Evolutionary conservation across 53 echinoderm and acorn worm species (phyloP), one percentile per base, ranked within the genome.

Genomic region (Zoroaster sp.): DNA sequence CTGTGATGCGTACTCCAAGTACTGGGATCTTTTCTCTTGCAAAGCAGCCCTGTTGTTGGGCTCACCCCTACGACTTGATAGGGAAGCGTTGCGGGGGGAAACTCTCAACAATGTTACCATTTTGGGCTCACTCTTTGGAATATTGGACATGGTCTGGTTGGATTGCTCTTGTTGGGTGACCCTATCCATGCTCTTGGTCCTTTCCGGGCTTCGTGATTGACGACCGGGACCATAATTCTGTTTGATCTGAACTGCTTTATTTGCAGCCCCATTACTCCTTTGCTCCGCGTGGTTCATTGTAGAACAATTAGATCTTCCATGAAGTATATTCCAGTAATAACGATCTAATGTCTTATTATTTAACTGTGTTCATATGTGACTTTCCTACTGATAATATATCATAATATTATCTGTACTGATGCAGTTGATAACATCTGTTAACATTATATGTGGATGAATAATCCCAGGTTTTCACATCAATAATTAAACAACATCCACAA

Each of bases 71-170:
- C 71, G 72, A 31, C 85, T 85, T 9, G 85, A 20, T 3, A 71
- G 35, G 2, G 85, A 85, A 3, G 85, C n/a, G 2, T 40, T 45
- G 5, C 71, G 85, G 11, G 85, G 71, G 9, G 85, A 70, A 10
- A 85, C 85, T 20, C 35, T 46, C 38, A 85, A 37, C 38, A 85
- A 43, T 9, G 85, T 85, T 20, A 85, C 85, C 85, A 85, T 85
- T 66, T 43, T 66, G 44, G 85, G 52, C 36, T 46, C 71, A 14
- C 70, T 71, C 31, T 85, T 47, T 15, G 85, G 85, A 34, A 85
- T 85, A 31, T 49, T 70, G 12, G 70, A 47, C 72, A 21, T 70
- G 23, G 20, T 49, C 23, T 31, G 9, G 25, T 71, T n/a, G 5
- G 69, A 28, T 49, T 70, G 72, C 10, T n/a, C n/a, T n/a, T n/a